Base-by-base conservation (phyloP, 1,140 invertebrate species). In the Leptestheria dahalacensis region DNA sequence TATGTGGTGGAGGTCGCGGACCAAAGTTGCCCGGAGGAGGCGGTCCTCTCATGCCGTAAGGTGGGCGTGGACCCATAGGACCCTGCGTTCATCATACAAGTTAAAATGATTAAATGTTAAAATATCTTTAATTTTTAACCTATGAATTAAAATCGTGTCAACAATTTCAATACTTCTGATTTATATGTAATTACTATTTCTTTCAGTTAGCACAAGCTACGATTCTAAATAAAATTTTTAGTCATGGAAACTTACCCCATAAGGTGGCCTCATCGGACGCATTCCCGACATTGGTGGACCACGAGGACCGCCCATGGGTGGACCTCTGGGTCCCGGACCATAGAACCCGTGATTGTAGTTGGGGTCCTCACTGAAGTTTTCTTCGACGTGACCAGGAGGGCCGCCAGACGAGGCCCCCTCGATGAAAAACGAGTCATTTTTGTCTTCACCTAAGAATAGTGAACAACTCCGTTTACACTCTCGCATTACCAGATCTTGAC, bases 241-340 rank as follows among this genome's bases (percentile, higher is more conserved):
- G 33, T 41, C 11, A n/a, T 47, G 46, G 46, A 47, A 47, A 47
- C 46, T 12, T 47, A 11, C 46, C 46, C n/a, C 11, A 47, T 11
- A 11, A 11, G 46, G 11, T n/a, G n/a, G 49, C 1, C 25, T 29
- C 54, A 56, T 28, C 1, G 25, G 54, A 2, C 20, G 24, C 58
- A 60, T 51, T 18, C 29, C 47, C 9, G n/a, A 20, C 20, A 24
- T 18, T 33, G 49, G 48, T 57, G 56, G 56, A 4, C 58, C 58
- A 51, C 58, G 47, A 33, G 58, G 58, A 18, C 58, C 58, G 21
- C 53, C 53, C 53, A 55, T 55, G 2, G 53, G 53, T 26, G 53
- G 53, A 10, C 53, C 53, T 3, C 26, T 21, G 26, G 26, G 26
- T 2, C 53, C 53, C 15, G 33, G 33, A 15, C 33, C 33, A 41